Conservation (phyloP, 2,113 vertebrate genomes). For the Calyptomena viridis region DNA sequence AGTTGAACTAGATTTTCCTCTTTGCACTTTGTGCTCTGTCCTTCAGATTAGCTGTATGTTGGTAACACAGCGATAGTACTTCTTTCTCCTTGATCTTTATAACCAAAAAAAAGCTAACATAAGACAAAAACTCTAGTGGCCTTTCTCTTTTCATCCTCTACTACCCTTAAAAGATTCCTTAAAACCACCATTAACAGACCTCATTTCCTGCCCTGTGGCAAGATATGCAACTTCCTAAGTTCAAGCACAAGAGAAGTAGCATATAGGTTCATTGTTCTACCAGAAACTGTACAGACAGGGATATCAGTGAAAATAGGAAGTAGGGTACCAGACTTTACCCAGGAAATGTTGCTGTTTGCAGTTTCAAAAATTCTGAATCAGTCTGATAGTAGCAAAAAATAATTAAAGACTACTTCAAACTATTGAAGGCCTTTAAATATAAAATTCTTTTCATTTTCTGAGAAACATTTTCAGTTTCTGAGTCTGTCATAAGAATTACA, state of each 20-base stretch:
- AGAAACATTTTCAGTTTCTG: neutral
- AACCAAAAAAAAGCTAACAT: neutral
- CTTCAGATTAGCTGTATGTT: conserved; percentile 16
- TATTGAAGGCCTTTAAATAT: neutral
- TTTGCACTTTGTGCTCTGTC: neutral
- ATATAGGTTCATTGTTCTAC: neutral
- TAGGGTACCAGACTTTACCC: neutral
- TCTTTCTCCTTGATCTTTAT: conserved; percentile 26
- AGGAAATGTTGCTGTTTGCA: neutral
- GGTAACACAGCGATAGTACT: neutral
- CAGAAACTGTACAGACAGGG: neutral
- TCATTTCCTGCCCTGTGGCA: conserved; percentile 14
- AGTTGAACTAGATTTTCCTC: neutral
- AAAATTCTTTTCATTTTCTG: neutral
- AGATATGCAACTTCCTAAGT: neutral
- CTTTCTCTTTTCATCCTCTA: conserved; percentile 15
- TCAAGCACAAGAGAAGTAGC: neutral
- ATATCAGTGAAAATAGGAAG: neutral
- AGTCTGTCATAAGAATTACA: neutral
- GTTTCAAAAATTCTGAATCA: neutral
- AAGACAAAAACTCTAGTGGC: neutral
- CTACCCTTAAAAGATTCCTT: neutral
- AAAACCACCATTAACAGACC: conserved; percentile 25
- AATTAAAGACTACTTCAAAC: neutral
- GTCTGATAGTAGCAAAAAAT: neutral